Base-by-base conservation (phyloP, 2,888 invertebrate species). In the Acanthosepion lycidas region DNA sequence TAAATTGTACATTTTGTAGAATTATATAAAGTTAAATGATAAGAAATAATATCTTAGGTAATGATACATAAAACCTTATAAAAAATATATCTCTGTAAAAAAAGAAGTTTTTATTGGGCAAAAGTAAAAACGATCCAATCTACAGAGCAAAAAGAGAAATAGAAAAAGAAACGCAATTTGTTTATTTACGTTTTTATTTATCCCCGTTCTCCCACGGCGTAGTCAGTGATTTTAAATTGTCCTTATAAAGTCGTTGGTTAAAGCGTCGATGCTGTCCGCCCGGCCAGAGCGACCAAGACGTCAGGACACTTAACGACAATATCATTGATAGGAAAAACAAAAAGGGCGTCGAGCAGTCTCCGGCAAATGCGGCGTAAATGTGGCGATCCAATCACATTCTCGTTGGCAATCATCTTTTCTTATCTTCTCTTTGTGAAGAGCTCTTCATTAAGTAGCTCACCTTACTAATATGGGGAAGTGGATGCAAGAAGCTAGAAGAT, bases 211-310 rank as follows among this genome's bases (percentile, higher is more conserved):
- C 78, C n/a, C 78, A 78, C n/a, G n/a, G 18, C 78, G 78, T n/a
- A 78, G 78, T 78, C n/a, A 78, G 78, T 78, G 78, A 78, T 78
- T 78, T 78, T 78, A 78, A 78, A 78, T 78, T n/a, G 78, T 78
- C 78, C 78, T 78, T 78, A 78, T 78, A 78, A 78, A 28, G 78
- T 78, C 78, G 9, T 78, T n/a, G 78, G n/a, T 15, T 78, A n/a
- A n/a, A 78, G 78, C 15, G 78, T 78, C n/a, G n/a, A 3, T 78
- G 78, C 78, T 78, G n/a, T 78, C 78, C 78, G 78, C 78, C 78
- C 78, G 78, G 78, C n/a, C 78, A 33, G 78, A n/a, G 78, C 4
- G 78, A 78, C n/a, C 78, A n/a, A n/a, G 78, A 78, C 78, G 15
- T 78, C n/a, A 78, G 78, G 78, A 78, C 78, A n/a, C 78, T 78